A percentile compares a stretch with the other conserved stretches of the same genome.
These are phyloP conservation scores for Tylochromis polylepis DNA, from an alignment of 2,113 vertebrate species.

Conservation along the genomic window DNA sequence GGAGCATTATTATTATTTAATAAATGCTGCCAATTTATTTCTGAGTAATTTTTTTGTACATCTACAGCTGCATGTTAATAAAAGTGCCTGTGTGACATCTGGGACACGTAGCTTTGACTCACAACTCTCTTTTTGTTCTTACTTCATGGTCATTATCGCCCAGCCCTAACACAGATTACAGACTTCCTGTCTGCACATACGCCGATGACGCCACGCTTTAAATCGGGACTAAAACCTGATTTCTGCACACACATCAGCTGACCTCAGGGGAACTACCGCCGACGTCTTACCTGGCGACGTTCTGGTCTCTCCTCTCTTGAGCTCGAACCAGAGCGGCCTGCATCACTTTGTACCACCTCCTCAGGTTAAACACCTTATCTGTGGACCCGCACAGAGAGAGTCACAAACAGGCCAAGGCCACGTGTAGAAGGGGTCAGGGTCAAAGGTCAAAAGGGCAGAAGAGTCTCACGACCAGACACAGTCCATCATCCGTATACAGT, in stretches of 20 bases:
- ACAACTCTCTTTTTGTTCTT: too few relatives aligned
- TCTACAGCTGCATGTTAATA: too few relatives aligned
- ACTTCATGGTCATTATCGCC: too few relatives aligned
- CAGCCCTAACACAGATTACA: neutral
- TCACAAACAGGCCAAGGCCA: neutral
- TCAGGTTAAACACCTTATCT: conserved; percentile 34
- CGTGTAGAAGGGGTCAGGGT: neutral
- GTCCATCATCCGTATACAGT: neutral
- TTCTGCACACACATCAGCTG: neutral
- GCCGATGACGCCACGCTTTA: neutral
- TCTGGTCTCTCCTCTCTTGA: neutral
- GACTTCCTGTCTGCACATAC: neutral
- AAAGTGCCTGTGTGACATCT: too few relatives aligned
- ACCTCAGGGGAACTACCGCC: neutral
- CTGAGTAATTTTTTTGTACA: too few relatives aligned
- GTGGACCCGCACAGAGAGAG: neutral
- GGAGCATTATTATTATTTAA: too few relatives aligned
- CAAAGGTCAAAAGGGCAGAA: neutral
- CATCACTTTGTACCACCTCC: conserved; percentile 54
- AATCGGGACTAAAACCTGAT: neutral
- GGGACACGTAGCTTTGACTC: too few relatives aligned
- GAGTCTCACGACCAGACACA: neutral
- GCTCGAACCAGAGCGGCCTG: conserved; percentile 16
- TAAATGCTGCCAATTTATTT: too few relatives aligned
- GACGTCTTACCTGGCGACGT: conserved; percentile 29